Percentiles rank a stretch among this genome's conserved stretches.
Conservation (phyloP, 2,888 invertebrate species). For the Esperia sulphurella region DNA sequence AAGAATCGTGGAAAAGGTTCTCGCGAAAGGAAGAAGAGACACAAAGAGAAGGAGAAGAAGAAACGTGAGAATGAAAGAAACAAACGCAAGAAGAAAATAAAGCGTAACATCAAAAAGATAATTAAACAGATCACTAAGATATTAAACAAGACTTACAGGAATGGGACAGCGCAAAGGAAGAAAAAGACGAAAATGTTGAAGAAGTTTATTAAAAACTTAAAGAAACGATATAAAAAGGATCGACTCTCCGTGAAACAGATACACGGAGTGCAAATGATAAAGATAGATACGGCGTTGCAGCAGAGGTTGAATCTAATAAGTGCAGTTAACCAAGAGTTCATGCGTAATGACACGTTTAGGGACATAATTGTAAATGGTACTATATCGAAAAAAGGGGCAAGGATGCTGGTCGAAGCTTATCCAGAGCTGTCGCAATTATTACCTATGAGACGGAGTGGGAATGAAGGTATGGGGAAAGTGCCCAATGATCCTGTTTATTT, state of each 20-base stretch:
- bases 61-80: constrained; percentile 31
- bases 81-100: constrained; percentile 47
- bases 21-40: constrained; percentile 26
- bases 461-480: not conserved
- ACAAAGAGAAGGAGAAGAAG: constrained; percentile 29
- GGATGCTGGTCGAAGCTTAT: constrained; percentile 43
- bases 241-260: constrained; percentile 47
- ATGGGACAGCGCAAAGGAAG: constrained; percentile 44
- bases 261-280: constrained; percentile 43
- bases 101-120: constrained; percentile 45
- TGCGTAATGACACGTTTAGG: constrained; percentile 49
- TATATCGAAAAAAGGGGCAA: constrained; percentile 31
- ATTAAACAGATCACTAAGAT: constrained; percentile 48
- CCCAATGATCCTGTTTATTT: constrained; percentile 22
- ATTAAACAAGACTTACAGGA: constrained; percentile 43
- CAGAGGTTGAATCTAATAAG: constrained; percentile 37
- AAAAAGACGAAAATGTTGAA: constrained; percentile 56
- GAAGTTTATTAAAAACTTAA: constrained; percentile 50
- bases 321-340: constrained; percentile 40
- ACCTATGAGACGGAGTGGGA: constrained; percentile 17
- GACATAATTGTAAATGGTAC: constrained; percentile 50
- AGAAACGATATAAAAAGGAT: constrained; percentile 51
- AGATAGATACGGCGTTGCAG: constrained; percentile 40
- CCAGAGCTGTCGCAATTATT: constrained; percentile 39
- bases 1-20: constrained; percentile 19